phyloP scores from a whole-genome alignment of 1,140 invertebrate genomes.

The Mizuhopecten yessoensis region DNA sequence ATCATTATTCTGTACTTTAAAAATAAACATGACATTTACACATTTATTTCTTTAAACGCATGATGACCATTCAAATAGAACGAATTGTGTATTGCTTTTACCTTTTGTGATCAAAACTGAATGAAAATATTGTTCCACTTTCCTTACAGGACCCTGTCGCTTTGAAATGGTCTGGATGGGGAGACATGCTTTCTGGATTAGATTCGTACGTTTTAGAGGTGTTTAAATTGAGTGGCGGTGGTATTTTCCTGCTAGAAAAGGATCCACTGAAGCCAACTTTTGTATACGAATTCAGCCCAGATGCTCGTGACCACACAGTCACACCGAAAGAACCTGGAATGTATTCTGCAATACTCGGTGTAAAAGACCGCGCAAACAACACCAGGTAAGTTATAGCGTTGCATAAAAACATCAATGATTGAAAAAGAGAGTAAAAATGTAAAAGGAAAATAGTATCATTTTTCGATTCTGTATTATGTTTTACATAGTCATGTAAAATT shows the following conservation, averaged over 20 bases:
- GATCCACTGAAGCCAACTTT: background rate
- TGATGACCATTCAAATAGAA: too few relatives aligned
- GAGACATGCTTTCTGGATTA: slow-evolving; percentile 50
- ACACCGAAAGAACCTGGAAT: slow-evolving; percentile 58
- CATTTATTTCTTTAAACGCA: too few relatives aligned
- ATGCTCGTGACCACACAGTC: background rate
- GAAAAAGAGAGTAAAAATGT: too few relatives aligned
- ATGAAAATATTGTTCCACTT: too few relatives aligned
- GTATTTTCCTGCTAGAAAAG: background rate
- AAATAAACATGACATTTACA: too few relatives aligned
- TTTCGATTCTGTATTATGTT: too few relatives aligned
- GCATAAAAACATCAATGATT: too few relatives aligned
- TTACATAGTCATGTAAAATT: too few relatives aligned
- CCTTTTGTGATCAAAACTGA: too few relatives aligned
- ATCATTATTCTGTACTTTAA: too few relatives aligned
- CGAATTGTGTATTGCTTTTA: too few relatives aligned
- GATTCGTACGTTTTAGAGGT: slow-evolving; percentile 54
- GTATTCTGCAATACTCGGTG: slow-evolving; percentile 65
- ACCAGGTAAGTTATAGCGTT: slow-evolving; percentile 40
- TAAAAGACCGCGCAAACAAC: slow-evolving; percentile 64
- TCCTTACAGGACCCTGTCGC: background rate
- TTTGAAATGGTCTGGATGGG: slow-evolving; percentile 56
- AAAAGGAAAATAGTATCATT: too few relatives aligned
- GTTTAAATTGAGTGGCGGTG: slow-evolving; percentile 49
- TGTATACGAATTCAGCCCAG: background rate